These are phyloP conservation scores for Brachionus plicatilis DNA, from an alignment of 1,140 invertebrate genomes.

Conservation along the genomic window DNA sequence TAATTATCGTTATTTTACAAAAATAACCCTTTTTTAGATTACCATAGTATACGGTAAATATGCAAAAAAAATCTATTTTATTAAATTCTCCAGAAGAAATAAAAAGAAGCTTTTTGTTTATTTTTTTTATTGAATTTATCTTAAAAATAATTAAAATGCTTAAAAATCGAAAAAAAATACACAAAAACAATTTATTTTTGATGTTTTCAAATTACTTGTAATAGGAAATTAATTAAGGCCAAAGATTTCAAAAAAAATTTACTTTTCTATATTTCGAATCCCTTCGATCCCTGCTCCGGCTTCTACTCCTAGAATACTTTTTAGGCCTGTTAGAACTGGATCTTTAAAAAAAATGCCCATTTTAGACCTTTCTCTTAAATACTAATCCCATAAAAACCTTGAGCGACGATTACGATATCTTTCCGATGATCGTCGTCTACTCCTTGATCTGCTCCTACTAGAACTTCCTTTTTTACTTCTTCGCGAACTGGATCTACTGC, in stretches of 20 bases:
- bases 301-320: background rate
- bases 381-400: background rate
- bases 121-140: background rate
- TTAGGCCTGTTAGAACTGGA: background rate
- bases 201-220: background rate
- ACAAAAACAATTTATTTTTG: background rate
- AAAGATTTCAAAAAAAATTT: background rate
- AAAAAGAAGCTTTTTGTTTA: background rate
- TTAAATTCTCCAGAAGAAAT: too few relatives aligned
- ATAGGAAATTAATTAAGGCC: background rate
- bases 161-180: background rate
- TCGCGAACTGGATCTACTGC: background rate
- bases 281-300: background rate
- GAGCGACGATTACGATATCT: background rate
- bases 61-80: too few relatives aligned
- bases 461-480: background rate
- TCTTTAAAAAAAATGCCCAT: background rate
- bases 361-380: background rate
- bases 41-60: too few relatives aligned
- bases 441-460: background rate
- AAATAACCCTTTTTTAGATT: too few relatives aligned
- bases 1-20: too few relatives aligned
- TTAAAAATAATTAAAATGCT: conserved; percentile 1
- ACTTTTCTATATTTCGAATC: background rate
- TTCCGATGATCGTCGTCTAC: background rate